These are phyloP conservation scores for Pollimyrus isidori DNA, from an alignment of 2,113 vertebrate species.

Conservation along the genomic window DNA sequence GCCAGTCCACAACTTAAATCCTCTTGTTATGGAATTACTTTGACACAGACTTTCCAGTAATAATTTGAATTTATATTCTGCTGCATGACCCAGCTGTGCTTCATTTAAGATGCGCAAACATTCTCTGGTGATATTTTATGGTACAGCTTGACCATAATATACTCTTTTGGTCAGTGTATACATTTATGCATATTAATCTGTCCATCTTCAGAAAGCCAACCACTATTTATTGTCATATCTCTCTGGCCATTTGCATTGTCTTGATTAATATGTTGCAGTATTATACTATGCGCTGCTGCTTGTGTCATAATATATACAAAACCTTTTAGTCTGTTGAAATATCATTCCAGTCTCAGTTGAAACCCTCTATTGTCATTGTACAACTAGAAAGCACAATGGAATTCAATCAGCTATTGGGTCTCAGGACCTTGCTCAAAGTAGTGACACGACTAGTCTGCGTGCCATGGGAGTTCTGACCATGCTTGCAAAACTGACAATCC, in stretches of 20 bases:
- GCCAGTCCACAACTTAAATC: neutral
- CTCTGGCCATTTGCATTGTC: neutral
- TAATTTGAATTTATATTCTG: neutral
- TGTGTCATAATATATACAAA: neutral
- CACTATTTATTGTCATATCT: neutral
- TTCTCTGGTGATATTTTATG: neutral
- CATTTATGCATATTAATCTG: neutral
- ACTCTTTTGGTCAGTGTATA: neutral
- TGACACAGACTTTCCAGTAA: neutral
- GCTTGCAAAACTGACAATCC: neutral
- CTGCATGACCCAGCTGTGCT: neutral
- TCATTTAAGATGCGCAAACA: neutral
- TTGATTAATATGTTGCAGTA: neutral
- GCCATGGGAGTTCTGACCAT: neutral
- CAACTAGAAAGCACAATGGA: neutral
- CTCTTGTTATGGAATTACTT: neutral
- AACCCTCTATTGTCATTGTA: neutral
- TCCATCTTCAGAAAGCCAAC: neutral
- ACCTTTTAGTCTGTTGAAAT: neutral
- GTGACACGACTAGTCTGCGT: neutral
- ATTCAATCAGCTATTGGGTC: neutral
- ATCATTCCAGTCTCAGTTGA: neutral
- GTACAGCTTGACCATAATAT: neutral
- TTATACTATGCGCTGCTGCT: neutral
- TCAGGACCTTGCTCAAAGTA: neutral